A percentile compares a stretch with the other conserved stretches of the same genome.
Evolutionary conservation across 30 jellyfish, hydroid and myxozoan species (phyloP).

Genomic region (Cassiopea xamachana): DNA sequence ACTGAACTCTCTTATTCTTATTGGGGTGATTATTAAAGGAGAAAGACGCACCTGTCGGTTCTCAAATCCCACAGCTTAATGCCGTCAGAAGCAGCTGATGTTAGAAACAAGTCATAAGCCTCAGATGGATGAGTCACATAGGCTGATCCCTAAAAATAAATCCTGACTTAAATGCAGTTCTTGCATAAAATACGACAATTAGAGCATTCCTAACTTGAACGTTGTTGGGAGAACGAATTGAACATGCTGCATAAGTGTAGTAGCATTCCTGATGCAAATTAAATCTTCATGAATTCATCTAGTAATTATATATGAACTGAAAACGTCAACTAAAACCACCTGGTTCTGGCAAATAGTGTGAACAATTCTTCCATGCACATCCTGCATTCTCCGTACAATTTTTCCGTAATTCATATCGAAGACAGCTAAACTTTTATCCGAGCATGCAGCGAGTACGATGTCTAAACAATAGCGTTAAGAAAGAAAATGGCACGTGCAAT

Average conservation of each 20-base stretch:
- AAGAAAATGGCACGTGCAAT: neutral
- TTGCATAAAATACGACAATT: neutral
- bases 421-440: constrained; percentile 86
- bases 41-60: constrained; percentile 68
- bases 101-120: constrained; percentile 91
- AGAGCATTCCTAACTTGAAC: too few species aligned
- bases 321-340: constrained; percentile 5
- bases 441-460: constrained; percentile 85
- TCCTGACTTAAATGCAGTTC: neutral
- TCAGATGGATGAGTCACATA: constrained; percentile 89
- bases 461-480: constrained; percentile 40
- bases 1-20: too few species aligned
- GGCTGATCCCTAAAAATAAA: constrained; percentile 84
- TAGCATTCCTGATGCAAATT: neutral
- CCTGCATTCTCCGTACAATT: constrained; percentile 71
- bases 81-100: constrained; percentile 97
- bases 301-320: neutral
- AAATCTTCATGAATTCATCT: neutral
- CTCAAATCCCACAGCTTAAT: constrained; percentile 94
- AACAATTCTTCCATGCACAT: constrained; percentile 82
- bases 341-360: constrained; percentile 87
- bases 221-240: neutral
- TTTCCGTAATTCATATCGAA: constrained; percentile 85
- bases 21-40: neutral
- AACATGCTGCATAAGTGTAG: neutral